Evolutionary conservation across 2,797 vertebrate species (phyloP).

Genomic region (Sebastes itinus): DNA sequence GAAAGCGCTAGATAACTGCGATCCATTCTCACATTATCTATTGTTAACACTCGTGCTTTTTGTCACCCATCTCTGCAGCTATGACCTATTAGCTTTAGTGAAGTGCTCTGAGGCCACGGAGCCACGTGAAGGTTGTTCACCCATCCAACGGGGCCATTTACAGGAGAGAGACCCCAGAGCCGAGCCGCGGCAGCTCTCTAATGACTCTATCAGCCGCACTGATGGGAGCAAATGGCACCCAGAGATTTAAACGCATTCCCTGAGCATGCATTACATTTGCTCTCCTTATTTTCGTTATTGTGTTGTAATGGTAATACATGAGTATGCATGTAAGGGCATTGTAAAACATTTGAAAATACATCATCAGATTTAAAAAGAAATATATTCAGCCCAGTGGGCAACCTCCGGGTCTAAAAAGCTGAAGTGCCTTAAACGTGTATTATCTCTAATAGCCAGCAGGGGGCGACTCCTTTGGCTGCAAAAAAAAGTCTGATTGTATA

Average conservation of each 20-base stretch:
- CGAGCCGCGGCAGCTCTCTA: slow-evolving; percentile 82
- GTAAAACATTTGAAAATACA: slow-evolving; percentile 42
- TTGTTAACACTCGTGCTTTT: slow-evolving; percentile 66
- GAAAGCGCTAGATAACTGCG: slow-evolving; percentile 52
- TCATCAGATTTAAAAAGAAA: neutral
- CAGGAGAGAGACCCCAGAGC: slow-evolving; percentile 81
- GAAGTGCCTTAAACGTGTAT: too few relatives aligned
- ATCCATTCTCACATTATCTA: slow-evolving; percentile 65
- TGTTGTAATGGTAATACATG: slow-evolving; percentile 48
- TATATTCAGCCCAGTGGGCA: neutral
- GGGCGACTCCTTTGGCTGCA: too few relatives aligned
- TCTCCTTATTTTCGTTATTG: slow-evolving; percentile 68
- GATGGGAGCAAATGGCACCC: slow-evolving; percentile 91
- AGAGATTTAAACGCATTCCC: slow-evolving; percentile 87
- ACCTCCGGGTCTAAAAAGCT: too few relatives aligned
- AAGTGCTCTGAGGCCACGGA: slow-evolving; percentile 66
- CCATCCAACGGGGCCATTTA: slow-evolving; percentile 84
- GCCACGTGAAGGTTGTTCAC: slow-evolving; percentile 74
- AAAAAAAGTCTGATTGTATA: fast-evolving
- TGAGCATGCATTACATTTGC: slow-evolving; percentile 84
- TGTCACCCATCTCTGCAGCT: slow-evolving; percentile 65
- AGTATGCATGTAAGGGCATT: slow-evolving; percentile 39
- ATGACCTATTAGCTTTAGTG: slow-evolving; percentile 75
- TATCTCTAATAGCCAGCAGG: too few relatives aligned
- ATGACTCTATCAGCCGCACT: slow-evolving; percentile 88